A percentile compares a stretch with the other conserved stretches of the same genome.
phyloP scores from a whole-genome alignment of 2,797 vertebrate genomes.

The Ctenosaura bakeri region DNA sequence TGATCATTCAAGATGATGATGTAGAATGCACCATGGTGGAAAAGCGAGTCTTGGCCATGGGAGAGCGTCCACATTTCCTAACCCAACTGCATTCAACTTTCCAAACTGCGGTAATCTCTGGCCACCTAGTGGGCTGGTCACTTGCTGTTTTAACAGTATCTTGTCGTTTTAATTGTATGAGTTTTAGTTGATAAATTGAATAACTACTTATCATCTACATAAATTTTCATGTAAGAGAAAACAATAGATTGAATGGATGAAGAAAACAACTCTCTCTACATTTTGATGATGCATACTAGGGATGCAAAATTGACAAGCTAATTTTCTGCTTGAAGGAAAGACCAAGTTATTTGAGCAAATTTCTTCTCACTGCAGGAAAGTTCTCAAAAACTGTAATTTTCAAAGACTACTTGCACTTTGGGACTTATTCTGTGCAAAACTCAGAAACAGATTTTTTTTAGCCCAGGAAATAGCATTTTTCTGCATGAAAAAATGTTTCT shows the following conservation, averaged over 20 bases:
- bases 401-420: too few species aligned
- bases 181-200: not conserved
- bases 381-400: too few species aligned
- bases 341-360: too few species aligned
- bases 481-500: too few species aligned
- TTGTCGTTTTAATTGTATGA: not conserved
- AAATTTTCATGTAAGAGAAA: not conserved
- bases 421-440: too few species aligned
- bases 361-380: too few species aligned
- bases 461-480: too few species aligned
- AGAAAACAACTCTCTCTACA: not conserved
- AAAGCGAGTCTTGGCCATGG: constrained; percentile 88
- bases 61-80: constrained; percentile 89
- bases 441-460: too few species aligned
- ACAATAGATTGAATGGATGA: not conserved
- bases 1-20: constrained; percentile 93
- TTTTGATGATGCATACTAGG: not conserved
- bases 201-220: not conserved
- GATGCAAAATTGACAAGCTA: too few species aligned
- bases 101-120: constrained; percentile 86
- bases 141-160: not conserved
- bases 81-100: constrained; percentile 92
- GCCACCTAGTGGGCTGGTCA: too few species aligned
- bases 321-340: too few species aligned
- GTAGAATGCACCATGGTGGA: constrained; percentile 94